Base-by-base conservation (phyloP, 2,888 invertebrate species). In the Drosophila fulvimacula region DNA sequence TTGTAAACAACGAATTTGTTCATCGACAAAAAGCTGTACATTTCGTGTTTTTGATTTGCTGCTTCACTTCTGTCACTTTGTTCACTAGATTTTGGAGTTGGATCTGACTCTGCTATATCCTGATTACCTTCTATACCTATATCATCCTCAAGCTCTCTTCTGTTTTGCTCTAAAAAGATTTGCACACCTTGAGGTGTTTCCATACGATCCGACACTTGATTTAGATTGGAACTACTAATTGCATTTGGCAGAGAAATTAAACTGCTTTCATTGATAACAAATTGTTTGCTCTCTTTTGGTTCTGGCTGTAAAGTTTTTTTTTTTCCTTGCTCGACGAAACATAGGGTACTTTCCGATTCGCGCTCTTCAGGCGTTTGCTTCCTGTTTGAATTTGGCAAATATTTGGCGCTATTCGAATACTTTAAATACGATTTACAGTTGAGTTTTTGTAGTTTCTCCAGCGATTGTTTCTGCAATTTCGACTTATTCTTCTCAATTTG, bases 1-100 rank as follows among this genome's bases (percentile, higher is more conserved):
- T 34, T 36, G 21, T 68, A 68, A 1, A n/a, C 11, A 24, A 67
- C 44, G 11, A 6, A 19, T 27, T 19, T 68, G 1, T 39, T 42
- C 2, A 49, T 27, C 0, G 36, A 3, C 7, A 17, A 1, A 13
- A 48, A 48, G 0, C 2, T n/a, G 27, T 5, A n/a, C 11, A 30
- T 17, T 30, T 30, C 0, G 5, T 24, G 41, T 11, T 13, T 17
- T 6, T 15, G 15, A 5, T n/a, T 30, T 5, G 10, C 2, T 44
- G 15, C 7, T 24, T 24, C 27, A 30, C 27, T 9, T 30, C 30
- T 6, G 2, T 0, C 11, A 17, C 5, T 30, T 48, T 6, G 17
- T 6, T 11, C 30, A 9, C 2, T 17, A 15, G 19, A 10, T 9
- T 44, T 13, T 19, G 2, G 5, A 36, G 15, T 36, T 36, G 15